These are phyloP conservation scores for Xylota sylvarum DNA, from an alignment of 2,888 invertebrate species.

Conservation along the genomic window DNA sequence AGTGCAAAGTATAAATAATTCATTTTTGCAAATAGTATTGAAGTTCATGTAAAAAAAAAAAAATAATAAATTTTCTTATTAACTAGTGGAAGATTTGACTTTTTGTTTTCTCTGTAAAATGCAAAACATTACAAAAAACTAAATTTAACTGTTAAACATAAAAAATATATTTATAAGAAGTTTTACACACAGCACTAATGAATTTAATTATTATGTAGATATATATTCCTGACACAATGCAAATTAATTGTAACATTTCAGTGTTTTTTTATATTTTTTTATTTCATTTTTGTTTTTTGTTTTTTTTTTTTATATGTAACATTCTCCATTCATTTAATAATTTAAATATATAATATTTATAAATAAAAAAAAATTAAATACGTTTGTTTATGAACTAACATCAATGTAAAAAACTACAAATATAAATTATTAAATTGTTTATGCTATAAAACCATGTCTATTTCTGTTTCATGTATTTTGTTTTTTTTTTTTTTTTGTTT, in stretches of 20 bases:
- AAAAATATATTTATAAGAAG: constrained; percentile 61
- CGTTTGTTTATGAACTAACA: constrained; percentile 79
- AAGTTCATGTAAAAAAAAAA: constrained; percentile 50
- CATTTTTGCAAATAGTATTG: constrained; percentile 24
- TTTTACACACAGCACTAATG: constrained; percentile 77
- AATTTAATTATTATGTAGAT: constrained; percentile 70
- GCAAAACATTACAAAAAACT: constrained; percentile 67
- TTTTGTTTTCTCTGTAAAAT: constrained; percentile 78
- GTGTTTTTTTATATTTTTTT: constrained; percentile 44
- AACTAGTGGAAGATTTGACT: constrained; percentile 77
- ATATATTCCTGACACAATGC: constrained; percentile 74
- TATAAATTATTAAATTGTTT: constrained; percentile 79
- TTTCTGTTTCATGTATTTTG: constrained; percentile 62
- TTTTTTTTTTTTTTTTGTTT: too few relatives aligned
- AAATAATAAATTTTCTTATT: constrained; percentile 48
- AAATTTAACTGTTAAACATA: constrained; percentile 70
- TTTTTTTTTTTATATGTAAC: constrained; percentile 57
- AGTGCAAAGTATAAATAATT: constrained; percentile 37
- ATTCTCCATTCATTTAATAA: constrained; percentile 79
- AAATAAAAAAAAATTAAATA: constrained; percentile 69
- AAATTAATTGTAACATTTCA: constrained; percentile 59
- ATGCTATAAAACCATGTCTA: constrained; percentile 69
- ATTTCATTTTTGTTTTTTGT: constrained; percentile 47
- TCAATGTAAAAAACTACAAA: constrained; percentile 72
- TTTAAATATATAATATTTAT: constrained; percentile 78